These are phyloP conservation scores for Caenorhabditis japonica DNA, from an alignment of 2,888 invertebrate genomes.

Conservation along the genomic window DNA sequence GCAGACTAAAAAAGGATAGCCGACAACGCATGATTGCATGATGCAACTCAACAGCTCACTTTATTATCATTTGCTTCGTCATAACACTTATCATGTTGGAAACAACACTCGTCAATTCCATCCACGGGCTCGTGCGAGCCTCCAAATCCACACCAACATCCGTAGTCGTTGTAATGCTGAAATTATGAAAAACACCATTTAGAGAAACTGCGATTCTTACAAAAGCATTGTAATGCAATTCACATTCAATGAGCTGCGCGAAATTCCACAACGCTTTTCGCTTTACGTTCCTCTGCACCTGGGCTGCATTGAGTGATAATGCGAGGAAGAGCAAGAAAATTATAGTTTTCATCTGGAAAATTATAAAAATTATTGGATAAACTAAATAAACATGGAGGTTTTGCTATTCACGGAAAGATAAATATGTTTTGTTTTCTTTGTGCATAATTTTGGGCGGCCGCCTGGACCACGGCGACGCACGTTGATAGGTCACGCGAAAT, in stretches of 20 bases:
- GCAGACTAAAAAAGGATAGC: no score
- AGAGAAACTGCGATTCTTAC: no score
- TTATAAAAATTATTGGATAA: not conserved
- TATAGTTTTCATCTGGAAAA: constrained; percentile 16
- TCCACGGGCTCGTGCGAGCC: constrained; percentile 73
- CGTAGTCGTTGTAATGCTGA: constrained; percentile 73
- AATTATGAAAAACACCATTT: not conserved
- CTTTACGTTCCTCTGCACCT: no score
- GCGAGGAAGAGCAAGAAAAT: not conserved
- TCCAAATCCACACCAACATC: constrained; percentile 74
- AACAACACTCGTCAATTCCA: constrained; percentile 75
- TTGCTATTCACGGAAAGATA: no score
- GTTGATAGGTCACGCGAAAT: no score
- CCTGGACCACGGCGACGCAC: no score
- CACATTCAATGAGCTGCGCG: constrained; percentile 71
- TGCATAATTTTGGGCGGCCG: no score
- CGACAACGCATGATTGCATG: no score
- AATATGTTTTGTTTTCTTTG: no score
- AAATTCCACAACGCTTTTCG: constrained; percentile 72
- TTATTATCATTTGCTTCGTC: constrained; percentile 69
- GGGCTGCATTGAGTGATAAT: not conserved
- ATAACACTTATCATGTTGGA: constrained; percentile 75
- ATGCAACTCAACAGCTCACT: no score
- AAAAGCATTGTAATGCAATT: constrained; percentile 70
- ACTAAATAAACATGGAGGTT: not conserved